Evolutionary conservation across 1,140 invertebrate genomes (phyloP), one percentile per base, ranked within the genome.

Genomic region (Cyclina sinensis): DNA sequence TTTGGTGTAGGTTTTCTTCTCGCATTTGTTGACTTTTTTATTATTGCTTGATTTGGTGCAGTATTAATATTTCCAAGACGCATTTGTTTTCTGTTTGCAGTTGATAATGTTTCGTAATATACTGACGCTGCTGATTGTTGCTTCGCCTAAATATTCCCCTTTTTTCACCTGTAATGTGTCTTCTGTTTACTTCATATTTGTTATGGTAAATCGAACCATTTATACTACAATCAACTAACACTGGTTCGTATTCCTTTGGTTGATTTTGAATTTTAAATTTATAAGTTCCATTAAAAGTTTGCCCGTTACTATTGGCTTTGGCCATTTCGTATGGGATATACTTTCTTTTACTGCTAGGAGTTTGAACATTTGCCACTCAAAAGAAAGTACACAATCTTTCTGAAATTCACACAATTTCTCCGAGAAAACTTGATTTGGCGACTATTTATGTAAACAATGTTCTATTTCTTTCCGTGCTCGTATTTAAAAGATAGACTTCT

Each of bases 1-100:
- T 80, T 57, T 32, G 35, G 59, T 80, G 76, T 3, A 80, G 27
- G 0, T 54, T 12, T 39, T 80, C 76, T 48, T 80, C 35, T 30
- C 27, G 5, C 7, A 80, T n/a, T 35, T 54, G 9, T 39, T 80
- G 48, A 7, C 46, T 54, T 3, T 57, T 32, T 21, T 30, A 80
- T 2, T 9, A 80, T 51, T 0, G 46, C 27, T 16, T 1, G 14
- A 27, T 30, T 46, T 48, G 37, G 73, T 30, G 4, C 21, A 43
- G n/a, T 1, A 1, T 48, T 35, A 27, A n/a, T 11, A 39, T 80
- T 80, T 1, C 76, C 76, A 18, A 24, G 30, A 0, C 24, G 21
- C 4, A 80, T 27, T 59, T 35, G 12, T n/a, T 80, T 30, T 7
- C 7, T 37, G 4, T 30, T 14, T 35, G 2, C 24, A 18, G 57